phyloP scores from a whole-genome alignment of 1,140 invertebrate genomes.

The Drosophila willistoni region DNA sequence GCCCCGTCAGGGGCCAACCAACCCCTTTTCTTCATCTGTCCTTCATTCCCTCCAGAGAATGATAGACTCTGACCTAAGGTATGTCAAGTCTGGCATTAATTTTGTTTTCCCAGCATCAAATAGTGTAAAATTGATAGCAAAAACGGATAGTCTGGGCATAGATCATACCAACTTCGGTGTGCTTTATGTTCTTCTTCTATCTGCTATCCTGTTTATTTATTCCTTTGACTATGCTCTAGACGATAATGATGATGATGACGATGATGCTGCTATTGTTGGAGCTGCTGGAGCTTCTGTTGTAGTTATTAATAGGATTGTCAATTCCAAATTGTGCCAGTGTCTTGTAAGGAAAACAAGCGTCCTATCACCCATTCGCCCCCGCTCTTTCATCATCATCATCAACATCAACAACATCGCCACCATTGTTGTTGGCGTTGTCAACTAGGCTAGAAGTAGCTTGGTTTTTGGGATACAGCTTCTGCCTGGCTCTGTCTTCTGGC shows the following conservation, averaged over 20 bases:
- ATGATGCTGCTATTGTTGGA: conserved; percentile 21
- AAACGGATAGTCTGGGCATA: conserved; percentile 8
- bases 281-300: conserved; percentile 40
- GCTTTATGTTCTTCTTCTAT: conserved; percentile 5
- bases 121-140: neutral
- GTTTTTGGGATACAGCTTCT: conserved; percentile 40
- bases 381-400: conserved; percentile 13
- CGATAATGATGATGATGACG: conserved; percentile 29
- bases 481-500: conserved; percentile 56
- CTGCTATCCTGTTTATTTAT: conserved; percentile 58
- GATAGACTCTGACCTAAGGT: conserved; percentile 12
- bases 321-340: conserved; percentile 72
- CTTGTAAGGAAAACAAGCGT: conserved; percentile 22
- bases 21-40: conserved; percentile 10
- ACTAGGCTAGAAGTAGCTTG: conserved; percentile 29
- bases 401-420: conserved; percentile 70
- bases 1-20: neutral
- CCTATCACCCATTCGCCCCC: conserved; percentile 22
- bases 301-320: conserved; percentile 81
- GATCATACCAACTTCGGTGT: conserved; percentile 48
- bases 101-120: neutral
- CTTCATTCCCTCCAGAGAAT: conserved; percentile 32
- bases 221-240: conserved; percentile 35
- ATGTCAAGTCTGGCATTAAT: neutral
- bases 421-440: conserved; percentile 42